Conservation (phyloP, 1,140 invertebrate genomes). For the Drosophila prosaltans region DNA sequence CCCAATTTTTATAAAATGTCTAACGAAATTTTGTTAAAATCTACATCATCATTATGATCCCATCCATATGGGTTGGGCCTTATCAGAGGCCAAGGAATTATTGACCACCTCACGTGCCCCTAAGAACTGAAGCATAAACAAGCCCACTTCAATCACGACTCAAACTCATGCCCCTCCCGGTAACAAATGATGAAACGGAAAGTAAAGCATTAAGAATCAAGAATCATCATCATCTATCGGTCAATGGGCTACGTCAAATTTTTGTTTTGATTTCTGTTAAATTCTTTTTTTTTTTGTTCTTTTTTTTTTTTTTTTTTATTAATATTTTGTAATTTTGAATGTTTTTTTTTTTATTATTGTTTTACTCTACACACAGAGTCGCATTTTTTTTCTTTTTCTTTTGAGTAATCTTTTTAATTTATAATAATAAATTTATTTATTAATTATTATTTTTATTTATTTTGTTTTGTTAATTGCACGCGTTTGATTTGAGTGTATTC, state of each 20-base stretch:
- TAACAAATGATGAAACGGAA: neutral
- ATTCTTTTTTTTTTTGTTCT: neutral
- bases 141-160: conserved; percentile 38
- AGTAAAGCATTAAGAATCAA: neutral
- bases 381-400: conserved; percentile 30
- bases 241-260: conserved; percentile 37
- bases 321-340: no score
- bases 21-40: neutral
- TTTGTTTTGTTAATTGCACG: conserved; percentile 38
- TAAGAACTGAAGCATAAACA: conserved; percentile 25
- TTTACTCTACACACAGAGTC: conserved; percentile 11
- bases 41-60: conserved; percentile 1
- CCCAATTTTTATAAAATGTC: neutral
- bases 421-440: conserved; percentile 21
- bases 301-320: neutral
- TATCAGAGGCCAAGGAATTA: conserved; percentile 11
- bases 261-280: conserved; percentile 49
- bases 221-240: conserved; percentile 20
- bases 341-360: neutral
- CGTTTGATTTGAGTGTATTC: conserved; percentile 21
- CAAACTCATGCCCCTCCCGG: conserved; percentile 27
- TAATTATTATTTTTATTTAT: conserved; percentile 31
- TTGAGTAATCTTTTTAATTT: conserved; percentile 8
- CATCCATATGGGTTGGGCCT: neutral
- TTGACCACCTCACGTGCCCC: conserved; percentile 53